Evolutionary conservation across 53 echinoderm and acorn worm genomes (phyloP), one percentile per base, ranked within the genome.

Genomic region (Paelopatides confundens): DNA sequence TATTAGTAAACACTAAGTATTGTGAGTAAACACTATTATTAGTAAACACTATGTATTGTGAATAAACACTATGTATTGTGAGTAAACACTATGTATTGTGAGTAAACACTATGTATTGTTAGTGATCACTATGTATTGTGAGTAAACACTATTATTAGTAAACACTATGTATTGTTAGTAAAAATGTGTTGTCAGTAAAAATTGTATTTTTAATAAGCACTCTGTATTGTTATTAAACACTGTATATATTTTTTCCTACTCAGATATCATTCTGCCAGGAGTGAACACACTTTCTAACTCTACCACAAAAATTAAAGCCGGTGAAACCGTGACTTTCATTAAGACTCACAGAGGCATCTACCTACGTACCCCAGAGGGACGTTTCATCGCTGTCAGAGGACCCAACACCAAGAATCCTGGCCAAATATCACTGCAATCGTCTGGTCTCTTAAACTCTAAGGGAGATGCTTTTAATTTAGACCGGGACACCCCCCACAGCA

Each of bases 301-400:
- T 3, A 63, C 89, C 29, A 91, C 95, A 3, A 88, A 94, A 76
- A 99, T 99, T 87, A 90, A 86, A 31, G 94, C 99, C 29, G 99
- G 99, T n/a, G 95, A 99, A 62, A 91, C 89, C 8, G 95, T 95
- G 52, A 99, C 95, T 17, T 95, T 99, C 79, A 99, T 99, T 87
- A 95, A 90, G 51, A 99, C 99, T 5, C 95, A 94, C 47, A 95
- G 94, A 82, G 99, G 99, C 2, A 87, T 99, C 81, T 99, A 99
- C 88, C 90, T 99, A 6, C 95, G 99, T 36, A 99, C 95, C 17
- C 87, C 88, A 10, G 99, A 99, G 27, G 99, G 99, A 12, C 82
- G 94, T 38, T 96, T 99, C 85, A 86, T 95, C 4, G 99, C 99
- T 17, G 95, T 99, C 3, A 85, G 99, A 54, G 97, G 96, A 24